Evolutionary conservation across 2,888 invertebrate species (phyloP).

Genomic region (Philereme vetulata): DNA sequence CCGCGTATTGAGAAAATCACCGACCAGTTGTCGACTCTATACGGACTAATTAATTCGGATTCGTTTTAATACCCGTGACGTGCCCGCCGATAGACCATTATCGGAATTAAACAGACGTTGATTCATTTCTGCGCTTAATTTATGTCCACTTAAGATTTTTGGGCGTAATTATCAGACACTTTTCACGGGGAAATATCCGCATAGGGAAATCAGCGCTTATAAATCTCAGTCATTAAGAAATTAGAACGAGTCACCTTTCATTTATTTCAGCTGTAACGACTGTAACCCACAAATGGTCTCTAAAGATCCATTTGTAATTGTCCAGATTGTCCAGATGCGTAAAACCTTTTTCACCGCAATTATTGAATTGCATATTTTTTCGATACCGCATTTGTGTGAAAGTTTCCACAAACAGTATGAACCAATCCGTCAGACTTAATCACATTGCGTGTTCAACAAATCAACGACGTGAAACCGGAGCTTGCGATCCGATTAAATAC

Average conservation of each 20-base stretch:
- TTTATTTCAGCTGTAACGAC: constrained; percentile 19
- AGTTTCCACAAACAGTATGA: constrained; percentile 37
- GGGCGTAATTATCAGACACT: constrained; percentile 35
- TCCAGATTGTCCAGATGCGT: constrained; percentile 13
- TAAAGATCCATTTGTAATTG: constrained; percentile 5
- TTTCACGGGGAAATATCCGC: constrained; percentile 30
- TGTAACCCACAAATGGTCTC: constrained; percentile 6
- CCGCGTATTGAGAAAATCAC: constrained; percentile 60
- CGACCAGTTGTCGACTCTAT: constrained; percentile 59
- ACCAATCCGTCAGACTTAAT: constrained; percentile 41
- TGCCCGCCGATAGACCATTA: constrained; percentile 43
- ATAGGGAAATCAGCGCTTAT: constrained; percentile 19
- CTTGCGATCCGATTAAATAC: constrained; percentile 45
- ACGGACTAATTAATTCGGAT: constrained; percentile 60
- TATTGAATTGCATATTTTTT: constrained; percentile 25
- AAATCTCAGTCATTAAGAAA: constrained; percentile 24
- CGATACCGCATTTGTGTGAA: constrained; percentile 27
- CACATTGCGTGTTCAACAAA: constrained; percentile 36
- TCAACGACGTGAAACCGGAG: constrained; percentile 39
- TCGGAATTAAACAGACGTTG: constrained; percentile 41
- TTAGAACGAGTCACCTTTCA: constrained; percentile 11
- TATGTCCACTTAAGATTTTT: constrained; percentile 44
- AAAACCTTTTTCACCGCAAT: constrained; percentile 20
- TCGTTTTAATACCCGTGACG: constrained; percentile 51
- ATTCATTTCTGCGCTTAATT: constrained; percentile 42